Conservation (phyloP, 2,797 vertebrate genomes). For the Delichon dasypus region DNA sequence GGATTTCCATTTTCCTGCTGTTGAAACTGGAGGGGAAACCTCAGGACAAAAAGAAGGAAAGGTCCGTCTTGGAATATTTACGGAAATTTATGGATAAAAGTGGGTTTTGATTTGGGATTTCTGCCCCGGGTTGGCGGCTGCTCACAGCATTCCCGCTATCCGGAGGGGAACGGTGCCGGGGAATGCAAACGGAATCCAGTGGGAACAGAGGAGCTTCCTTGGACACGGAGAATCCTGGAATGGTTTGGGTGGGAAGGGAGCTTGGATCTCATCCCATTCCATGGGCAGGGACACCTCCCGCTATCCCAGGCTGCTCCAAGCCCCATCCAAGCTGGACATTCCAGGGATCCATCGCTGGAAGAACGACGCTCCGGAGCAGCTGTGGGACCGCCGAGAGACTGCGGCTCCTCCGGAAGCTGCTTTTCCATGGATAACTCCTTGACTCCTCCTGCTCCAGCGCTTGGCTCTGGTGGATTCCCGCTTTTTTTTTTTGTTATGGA, state of each 20-base stretch:
- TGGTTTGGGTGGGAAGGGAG: neutral
- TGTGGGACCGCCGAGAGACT: fast-evolving
- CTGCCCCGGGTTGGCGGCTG: neutral
- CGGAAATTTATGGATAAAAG: neutral
- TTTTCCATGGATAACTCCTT: neutral
- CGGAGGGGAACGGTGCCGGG: neutral
- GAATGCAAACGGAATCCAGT: neutral
- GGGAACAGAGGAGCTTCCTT: neutral
- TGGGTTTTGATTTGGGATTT: neutral
- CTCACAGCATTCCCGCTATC: neutral
- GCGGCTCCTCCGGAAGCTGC: neutral
- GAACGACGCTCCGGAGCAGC: fast-evolving
- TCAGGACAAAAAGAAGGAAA: neutral
- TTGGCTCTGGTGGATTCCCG: neutral
- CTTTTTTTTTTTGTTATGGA: fast-evolving
- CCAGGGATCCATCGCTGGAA: neutral
- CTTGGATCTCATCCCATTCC: neutral
- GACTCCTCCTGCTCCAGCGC: neutral
- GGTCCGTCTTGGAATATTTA: neutral
- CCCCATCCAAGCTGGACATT: neutral
- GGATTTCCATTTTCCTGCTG: neutral
- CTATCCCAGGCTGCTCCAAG: neutral
- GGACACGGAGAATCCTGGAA: neutral
- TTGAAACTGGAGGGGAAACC: neutral
- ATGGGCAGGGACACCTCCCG: neutral